A percentile compares a stretch with the other conserved stretches of the same genome.
Evolutionary conservation across 1,140 invertebrate genomes (phyloP).

Genomic region (Trichonephila inaurata): DNA sequence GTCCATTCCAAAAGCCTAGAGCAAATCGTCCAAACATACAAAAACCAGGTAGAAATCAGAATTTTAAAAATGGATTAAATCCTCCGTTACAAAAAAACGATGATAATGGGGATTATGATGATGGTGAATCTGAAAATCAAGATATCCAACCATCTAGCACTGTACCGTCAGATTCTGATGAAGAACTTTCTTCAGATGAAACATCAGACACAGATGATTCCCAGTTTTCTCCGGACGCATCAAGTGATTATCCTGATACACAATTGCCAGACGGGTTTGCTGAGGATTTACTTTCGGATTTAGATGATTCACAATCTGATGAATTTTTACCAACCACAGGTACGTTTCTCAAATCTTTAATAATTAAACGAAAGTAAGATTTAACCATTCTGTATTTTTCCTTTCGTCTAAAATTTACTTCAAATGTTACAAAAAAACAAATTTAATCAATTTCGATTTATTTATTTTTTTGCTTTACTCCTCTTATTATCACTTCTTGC

Average conservation of each 20-base stretch:
- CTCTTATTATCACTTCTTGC: no score
- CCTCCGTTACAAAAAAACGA: not conserved
- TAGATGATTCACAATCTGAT: not conserved
- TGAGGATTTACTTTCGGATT: conserved; percentile 1
- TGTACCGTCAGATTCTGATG: not conserved
- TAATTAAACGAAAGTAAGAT: no score
- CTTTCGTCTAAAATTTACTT: no score
- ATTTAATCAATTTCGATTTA: no score
- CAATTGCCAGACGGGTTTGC: not conserved
- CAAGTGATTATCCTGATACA: conserved; percentile 5
- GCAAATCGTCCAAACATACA: no score
- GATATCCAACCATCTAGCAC: not conserved
- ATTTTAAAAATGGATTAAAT: no score
- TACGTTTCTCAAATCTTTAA: no score
- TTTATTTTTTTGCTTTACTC: no score
- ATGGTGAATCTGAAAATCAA: not conserved
- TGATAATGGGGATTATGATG: no score
- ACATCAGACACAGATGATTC: not conserved
- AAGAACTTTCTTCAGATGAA: not conserved
- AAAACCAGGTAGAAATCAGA: no score
- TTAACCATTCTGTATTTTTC: no score
- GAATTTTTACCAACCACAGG: not conserved
- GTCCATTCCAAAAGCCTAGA: not conserved
- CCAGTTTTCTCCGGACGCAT: not conserved
- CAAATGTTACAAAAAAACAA: no score